Evolutionary conservation across 2,888 invertebrate genomes (phyloP).

Genomic region (Frankliniella fusca): DNA sequence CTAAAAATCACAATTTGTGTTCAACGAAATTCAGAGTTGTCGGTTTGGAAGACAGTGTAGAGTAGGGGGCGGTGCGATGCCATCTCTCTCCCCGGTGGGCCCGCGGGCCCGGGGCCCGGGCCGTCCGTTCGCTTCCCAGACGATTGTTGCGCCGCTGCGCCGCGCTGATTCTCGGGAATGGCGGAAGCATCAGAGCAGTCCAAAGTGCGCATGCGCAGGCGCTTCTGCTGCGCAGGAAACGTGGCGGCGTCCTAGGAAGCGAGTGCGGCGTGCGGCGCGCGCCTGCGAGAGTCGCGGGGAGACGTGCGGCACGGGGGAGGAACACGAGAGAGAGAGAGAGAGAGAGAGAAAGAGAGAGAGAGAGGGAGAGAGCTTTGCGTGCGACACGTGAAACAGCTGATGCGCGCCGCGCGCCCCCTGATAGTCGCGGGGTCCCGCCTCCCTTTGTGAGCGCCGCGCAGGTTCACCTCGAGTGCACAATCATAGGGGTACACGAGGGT

Average conservation of each 20-base stretch:
- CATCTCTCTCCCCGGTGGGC: too few relatives aligned
- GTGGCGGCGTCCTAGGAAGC: neutral
- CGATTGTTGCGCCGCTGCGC: neutral
- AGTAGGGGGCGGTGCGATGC: too few relatives aligned
- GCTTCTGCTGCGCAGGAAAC: neutral
- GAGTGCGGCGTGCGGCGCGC: neutral
- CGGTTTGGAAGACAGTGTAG: too few relatives aligned
- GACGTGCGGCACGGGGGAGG: neutral
- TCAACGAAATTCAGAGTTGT: too few relatives aligned
- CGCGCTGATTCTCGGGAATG: neutral
- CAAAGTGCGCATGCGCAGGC: neutral
- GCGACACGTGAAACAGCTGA: neutral
- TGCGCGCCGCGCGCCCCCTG: neutral
- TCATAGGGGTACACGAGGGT: too few relatives aligned
- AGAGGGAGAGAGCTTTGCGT: neutral
- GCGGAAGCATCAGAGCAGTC: neutral
- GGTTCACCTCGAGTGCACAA: neutral
- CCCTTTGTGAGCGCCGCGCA: neutral
- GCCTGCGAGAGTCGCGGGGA: neutral
- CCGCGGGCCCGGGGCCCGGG: too few relatives aligned
- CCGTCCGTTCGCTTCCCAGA: too few relatives aligned
- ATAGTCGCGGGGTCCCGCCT: neutral
- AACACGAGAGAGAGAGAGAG: neutral
- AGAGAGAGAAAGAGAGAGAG: slow-evolving; percentile 18
- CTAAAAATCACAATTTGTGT: too few relatives aligned